These are phyloP conservation scores for Micrasema longulum DNA, from an alignment of 1,140 invertebrate genomes.

Conservation along the genomic window DNA sequence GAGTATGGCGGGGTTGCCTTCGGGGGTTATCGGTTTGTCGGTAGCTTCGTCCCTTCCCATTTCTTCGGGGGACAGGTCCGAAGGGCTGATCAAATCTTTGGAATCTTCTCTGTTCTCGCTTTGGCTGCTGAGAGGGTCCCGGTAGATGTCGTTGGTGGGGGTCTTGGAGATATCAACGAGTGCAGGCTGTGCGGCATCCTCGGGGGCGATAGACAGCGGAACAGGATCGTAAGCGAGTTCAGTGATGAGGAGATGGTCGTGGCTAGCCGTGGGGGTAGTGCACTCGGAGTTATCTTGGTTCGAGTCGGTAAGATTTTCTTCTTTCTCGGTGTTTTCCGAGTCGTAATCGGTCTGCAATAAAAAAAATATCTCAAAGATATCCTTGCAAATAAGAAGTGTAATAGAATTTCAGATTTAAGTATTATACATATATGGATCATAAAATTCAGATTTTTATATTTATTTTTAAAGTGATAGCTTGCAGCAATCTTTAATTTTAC, in stretches of 20 bases:
- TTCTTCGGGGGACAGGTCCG: too few species aligned
- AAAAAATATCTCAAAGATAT: too few species aligned
- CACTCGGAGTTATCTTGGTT: constrained; percentile 68
- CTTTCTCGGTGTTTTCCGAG: constrained; percentile 65
- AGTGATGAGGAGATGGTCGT: constrained; percentile 61
- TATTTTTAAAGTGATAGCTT: too few species aligned
- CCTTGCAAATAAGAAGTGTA: too few species aligned
- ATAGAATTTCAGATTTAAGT: too few species aligned
- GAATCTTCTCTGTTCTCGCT: constrained; percentile 4
- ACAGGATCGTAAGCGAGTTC: constrained; percentile 61
- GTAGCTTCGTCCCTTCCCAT: not conserved
- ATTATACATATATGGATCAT: too few species aligned
- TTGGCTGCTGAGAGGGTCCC: constrained; percentile 17
- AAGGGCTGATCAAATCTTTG: constrained; percentile 6
- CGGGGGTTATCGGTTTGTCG: too few species aligned
- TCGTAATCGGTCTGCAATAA: constrained; percentile 61
- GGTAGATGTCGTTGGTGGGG: constrained; percentile 45
- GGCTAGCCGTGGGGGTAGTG: constrained; percentile 65
- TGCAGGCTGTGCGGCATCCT: not conserved
- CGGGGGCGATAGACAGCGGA: constrained; percentile 26
- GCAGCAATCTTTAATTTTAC: too few species aligned
- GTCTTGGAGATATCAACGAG: constrained; percentile 41
- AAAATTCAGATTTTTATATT: too few species aligned
- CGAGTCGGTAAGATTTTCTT: constrained; percentile 67
- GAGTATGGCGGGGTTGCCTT: not conserved